Percentiles rank a stretch among this genome's conserved stretches.
phyloP scores from a whole-genome alignment of 2,113 vertebrate genomes.

The Gymnorhina tibicen region DNA sequence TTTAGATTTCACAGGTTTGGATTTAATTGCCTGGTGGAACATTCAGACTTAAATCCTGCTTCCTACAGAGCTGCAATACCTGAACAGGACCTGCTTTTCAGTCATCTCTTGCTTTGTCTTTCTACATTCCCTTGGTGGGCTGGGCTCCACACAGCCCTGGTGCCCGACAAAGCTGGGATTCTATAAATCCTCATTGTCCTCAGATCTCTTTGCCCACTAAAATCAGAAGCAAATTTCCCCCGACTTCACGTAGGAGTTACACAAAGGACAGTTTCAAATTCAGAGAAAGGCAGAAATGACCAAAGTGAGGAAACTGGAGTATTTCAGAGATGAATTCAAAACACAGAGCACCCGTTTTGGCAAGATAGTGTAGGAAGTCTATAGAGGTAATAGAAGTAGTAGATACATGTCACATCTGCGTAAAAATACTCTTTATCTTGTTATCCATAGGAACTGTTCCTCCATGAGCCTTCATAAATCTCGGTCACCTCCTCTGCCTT shows the following conservation, averaged over 20 bases:
- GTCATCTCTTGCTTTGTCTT: background rate
- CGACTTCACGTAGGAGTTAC: background rate
- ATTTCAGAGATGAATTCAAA: background rate
- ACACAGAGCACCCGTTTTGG: background rate
- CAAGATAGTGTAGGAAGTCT: background rate
- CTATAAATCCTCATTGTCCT: background rate
- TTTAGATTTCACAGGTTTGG: background rate
- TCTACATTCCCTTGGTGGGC: background rate
- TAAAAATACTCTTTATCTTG: background rate
- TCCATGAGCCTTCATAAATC: background rate
- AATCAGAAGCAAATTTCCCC: background rate
- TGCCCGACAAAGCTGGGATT: accelerated
- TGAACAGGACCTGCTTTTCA: background rate
- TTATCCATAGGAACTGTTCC: background rate
- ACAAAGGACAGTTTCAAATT: background rate
- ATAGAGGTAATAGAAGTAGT: accelerated
- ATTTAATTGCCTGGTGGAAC: background rate
- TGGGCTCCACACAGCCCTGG: background rate
- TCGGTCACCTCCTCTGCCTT: background rate
- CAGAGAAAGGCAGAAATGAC: background rate
- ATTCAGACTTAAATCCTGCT: background rate
- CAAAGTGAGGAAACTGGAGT: background rate
- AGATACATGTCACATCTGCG: background rate
- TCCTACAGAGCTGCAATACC: background rate
- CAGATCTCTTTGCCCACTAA: background rate